Conservation (phyloP, 2,113 vertebrate genomes). For the Nesoenas mayeri region DNA sequence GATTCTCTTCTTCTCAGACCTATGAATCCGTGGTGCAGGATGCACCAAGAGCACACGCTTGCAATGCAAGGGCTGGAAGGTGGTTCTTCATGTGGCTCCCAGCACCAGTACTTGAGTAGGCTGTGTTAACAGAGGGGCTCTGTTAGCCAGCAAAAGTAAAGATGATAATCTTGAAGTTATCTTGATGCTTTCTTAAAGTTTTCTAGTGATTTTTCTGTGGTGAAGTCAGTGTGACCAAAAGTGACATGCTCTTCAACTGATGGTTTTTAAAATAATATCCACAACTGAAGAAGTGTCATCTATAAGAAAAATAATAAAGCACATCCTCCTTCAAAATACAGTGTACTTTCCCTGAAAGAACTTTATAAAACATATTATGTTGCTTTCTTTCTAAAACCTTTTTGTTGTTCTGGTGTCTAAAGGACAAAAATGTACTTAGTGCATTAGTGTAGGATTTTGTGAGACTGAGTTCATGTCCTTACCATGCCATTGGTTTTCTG, state of each 20-base stretch:
- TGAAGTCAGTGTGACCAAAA: not conserved
- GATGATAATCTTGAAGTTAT: not conserved
- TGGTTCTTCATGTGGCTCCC: not conserved
- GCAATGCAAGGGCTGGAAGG: not conserved
- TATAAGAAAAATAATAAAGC: not conserved
- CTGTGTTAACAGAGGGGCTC: not conserved
- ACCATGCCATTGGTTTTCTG: not conserved
- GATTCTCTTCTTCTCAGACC: not conserved
- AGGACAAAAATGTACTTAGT: not conserved
- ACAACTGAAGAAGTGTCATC: not conserved
- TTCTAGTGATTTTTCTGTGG: not conserved
- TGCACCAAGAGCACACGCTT: rapidly evolving
- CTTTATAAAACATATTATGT: not conserved
- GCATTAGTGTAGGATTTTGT: not conserved
- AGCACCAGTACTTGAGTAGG: rapidly evolving
- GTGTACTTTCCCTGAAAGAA: not conserved
- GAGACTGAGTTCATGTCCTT: not conserved
- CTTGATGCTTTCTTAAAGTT: not conserved
- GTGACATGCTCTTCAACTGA: not conserved
- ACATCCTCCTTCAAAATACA: not conserved
- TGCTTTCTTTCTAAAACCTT: not conserved
- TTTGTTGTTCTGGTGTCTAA: not conserved
- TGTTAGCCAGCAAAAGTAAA: not conserved
- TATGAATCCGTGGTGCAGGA: not conserved
- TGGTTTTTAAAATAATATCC: not conserved